Evolutionary conservation across 1,140 invertebrate species (phyloP).

Genomic region (Drusus annulatus): DNA sequence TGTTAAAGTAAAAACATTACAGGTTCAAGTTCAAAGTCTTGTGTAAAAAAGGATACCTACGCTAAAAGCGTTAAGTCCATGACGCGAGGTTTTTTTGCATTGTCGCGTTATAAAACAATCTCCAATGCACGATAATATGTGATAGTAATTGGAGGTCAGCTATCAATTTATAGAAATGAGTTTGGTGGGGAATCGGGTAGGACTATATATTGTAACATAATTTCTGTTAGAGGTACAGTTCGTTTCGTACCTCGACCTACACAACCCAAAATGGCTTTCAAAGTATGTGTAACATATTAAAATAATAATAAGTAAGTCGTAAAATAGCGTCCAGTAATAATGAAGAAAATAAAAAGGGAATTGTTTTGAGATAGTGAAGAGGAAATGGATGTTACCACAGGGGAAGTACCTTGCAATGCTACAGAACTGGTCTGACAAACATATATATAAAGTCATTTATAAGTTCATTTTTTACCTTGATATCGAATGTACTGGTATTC

Average conservation of each 20-base stretch:
- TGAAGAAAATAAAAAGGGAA: too few species aligned
- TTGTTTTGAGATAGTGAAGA: too few species aligned
- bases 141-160: conserved; percentile 7
- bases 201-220: conserved; percentile 8
- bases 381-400: too few species aligned
- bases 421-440: too few species aligned
- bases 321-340: too few species aligned
- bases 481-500: too few species aligned
- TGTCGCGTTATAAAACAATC: background rate
- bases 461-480: too few species aligned
- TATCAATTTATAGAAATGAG: conserved; percentile 5
- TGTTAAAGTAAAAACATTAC: too few species aligned
- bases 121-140: conserved; percentile 12
- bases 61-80: background rate
- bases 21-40: conserved; percentile 19
- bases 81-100: conserved; percentile 18
- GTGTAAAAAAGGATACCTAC: background rate
- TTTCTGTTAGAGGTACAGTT: conserved; percentile 12
- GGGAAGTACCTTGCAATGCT: too few species aligned
- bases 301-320: too few species aligned
- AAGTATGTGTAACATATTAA: conserved; percentile 9
- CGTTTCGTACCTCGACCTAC: background rate
- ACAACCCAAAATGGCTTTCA: conserved; percentile 20
- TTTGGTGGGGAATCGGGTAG: background rate
- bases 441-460: too few species aligned